Percentiles rank a stretch among this genome's conserved stretches.
Evolutionary conservation across 2,888 invertebrate species (phyloP).

Genomic region (Baronia brevicornis): DNA sequence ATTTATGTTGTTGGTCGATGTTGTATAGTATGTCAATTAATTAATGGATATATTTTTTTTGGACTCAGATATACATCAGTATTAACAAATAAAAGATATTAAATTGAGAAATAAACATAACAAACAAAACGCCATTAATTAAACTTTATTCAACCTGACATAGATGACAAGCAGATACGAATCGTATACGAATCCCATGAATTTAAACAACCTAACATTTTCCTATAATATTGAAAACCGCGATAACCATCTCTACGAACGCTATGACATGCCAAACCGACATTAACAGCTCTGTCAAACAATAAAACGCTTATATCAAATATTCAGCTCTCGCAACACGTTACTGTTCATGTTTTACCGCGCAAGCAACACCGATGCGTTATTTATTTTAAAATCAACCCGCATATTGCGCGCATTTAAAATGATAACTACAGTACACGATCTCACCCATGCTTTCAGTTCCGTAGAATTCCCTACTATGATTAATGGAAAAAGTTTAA

Average conservation of each 20-base stretch:
- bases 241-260: conserved; percentile 37
- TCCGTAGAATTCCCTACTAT: too few relatives aligned
- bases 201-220: conserved; percentile 40
- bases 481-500: too few relatives aligned
- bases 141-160: conserved; percentile 18
- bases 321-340: conserved; percentile 55
- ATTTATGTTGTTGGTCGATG: too few relatives aligned
- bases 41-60: too few relatives aligned
- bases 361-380: conserved; percentile 46
- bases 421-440: too few relatives aligned
- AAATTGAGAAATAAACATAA: too few relatives aligned
- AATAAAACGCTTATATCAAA: conserved; percentile 56
- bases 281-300: conserved; percentile 71
- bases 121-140: conserved; percentile 21
- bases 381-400: conserved; percentile 18
- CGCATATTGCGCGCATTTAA: conserved; percentile 12
- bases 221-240: conserved; percentile 41
- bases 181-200: conserved; percentile 33
- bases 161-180: conserved; percentile 28
- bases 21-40: too few relatives aligned
- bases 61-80: too few relatives aligned
- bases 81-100: too few relatives aligned
- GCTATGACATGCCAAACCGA: conserved; percentile 65
- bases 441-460: too few relatives aligned
- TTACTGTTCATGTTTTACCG: conserved; percentile 47